phyloP scores from a whole-genome alignment of 2,888 invertebrate species.

The Tachina lurida region DNA sequence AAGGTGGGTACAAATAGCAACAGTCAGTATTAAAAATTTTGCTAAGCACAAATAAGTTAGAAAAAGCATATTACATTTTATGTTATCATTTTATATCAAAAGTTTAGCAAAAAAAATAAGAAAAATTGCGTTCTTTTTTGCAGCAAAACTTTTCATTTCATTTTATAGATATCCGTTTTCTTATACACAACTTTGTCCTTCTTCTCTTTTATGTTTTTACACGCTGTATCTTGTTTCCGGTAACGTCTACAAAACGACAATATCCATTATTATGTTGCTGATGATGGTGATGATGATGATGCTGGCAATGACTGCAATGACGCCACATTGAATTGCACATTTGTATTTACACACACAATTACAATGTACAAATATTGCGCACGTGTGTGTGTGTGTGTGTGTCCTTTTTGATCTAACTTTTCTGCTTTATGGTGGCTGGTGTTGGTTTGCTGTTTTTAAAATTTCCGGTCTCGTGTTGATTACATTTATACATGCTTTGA shows the following conservation, averaged over 20 bases:
- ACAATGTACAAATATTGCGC: conserved; percentile 27
- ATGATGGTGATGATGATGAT: conserved; percentile 44
- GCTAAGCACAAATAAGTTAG: neutral
- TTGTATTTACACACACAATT: conserved; percentile 46
- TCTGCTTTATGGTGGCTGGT: conserved; percentile 50
- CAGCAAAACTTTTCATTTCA: conserved; percentile 73
- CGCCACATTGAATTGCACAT: conserved; percentile 48
- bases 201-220: conserved; percentile 67
- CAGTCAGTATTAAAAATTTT: neutral
- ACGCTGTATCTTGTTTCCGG: conserved; percentile 80
- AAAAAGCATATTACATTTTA: conserved; percentile 61
- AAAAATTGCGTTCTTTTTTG: conserved; percentile 33
- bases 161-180: conserved; percentile 70
- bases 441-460: conserved; percentile 75
- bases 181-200: conserved; percentile 12
- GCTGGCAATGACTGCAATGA: conserved; percentile 39
- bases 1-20: conserved; percentile 41
- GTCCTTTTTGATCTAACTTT: conserved; percentile 20
- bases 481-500: conserved; percentile 61
- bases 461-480: conserved; percentile 80
- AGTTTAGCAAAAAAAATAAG: conserved; percentile 1
- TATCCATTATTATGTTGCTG: conserved; percentile 62
- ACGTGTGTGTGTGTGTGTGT: no score
- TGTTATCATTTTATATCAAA: neutral
- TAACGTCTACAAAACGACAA: conserved; percentile 76